Base-by-base conservation (phyloP, 2,797 vertebrate genomes). In the Tauraco hartlaubi region DNA sequence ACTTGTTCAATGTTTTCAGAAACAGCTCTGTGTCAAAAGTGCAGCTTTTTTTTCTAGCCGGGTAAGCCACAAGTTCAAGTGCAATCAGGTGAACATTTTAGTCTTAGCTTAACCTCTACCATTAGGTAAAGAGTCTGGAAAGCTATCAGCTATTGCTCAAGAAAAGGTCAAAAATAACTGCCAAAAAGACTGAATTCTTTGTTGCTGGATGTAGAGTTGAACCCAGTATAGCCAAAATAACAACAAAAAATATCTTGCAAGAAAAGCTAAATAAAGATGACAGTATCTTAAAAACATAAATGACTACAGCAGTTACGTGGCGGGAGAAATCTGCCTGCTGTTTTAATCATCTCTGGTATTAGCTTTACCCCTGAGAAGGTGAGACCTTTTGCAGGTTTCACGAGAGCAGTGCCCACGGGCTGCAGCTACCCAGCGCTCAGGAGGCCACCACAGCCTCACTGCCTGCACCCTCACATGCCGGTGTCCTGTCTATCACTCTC, bases 161-260 rank as follows among this genome's bases (percentile, higher is more conserved):
- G 75, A 75, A 95, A 95, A 97, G 83, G 96, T 94, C 87, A 96
- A 44, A 83, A 88, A 89, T 77, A 80, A 68, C 63, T 85, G 85
- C 55, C 74, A 73, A 87, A 68, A 89, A 77, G 71, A 46, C 39
- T 29, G 39, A 92, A 76, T 81, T 92, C 59, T 78, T 92, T 74
- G 49, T 41, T 93, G 43, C 66, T 95, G 80, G 64, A 51, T 64
- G 7, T 46, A 31, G 5, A 61, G 51, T 20, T 69, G 44, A 51
- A 62, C 51, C 66, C 67, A 54, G 61, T 82, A 37, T 33, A 67
- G 55, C 44, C 17, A 54, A 91, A 96, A 79, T 33, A 64, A 56
- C 37, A 51, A 66, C 25, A n/a, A 64, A 82, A 78, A 62, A 25
- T 4, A 26, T 6, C 67, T 91, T 80, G 68, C 49, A 76, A 49